Conservation (phyloP, 2,888 invertebrate genomes). For the Hylaea fasciaria region DNA sequence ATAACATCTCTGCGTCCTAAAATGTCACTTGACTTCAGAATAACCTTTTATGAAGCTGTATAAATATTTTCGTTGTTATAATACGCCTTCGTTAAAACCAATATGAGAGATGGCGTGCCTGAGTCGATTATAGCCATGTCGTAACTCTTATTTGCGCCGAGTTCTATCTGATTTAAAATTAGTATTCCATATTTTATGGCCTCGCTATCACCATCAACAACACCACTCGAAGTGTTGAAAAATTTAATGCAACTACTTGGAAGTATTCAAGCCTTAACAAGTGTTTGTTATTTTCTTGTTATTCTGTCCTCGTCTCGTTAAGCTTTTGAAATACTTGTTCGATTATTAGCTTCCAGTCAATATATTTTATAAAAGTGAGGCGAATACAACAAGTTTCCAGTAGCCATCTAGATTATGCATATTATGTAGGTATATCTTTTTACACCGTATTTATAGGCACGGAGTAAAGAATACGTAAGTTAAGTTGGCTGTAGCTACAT, state of each 20-base stretch:
- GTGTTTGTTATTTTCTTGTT: slow-evolving; percentile 38
- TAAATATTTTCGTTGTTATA: slow-evolving; percentile 44
- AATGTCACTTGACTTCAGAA: slow-evolving; percentile 23
- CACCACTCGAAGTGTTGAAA: slow-evolving; percentile 47
- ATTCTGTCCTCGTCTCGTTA: slow-evolving; percentile 31
- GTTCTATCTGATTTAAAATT: slow-evolving; percentile 58
- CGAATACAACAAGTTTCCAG: too few species aligned
- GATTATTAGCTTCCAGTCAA: slow-evolving; percentile 3
- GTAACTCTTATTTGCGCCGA: slow-evolving; percentile 56
- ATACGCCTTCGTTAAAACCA: slow-evolving; percentile 48
- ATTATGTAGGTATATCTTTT: too few species aligned
- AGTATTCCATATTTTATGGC: slow-evolving; percentile 54
- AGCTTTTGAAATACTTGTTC: slow-evolving; percentile 10
- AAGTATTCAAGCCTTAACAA: slow-evolving; percentile 39
- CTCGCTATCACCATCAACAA: slow-evolving; percentile 46
- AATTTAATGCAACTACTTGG: slow-evolving; percentile 41
- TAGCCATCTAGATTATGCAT: too few species aligned
- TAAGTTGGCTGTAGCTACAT: too few species aligned
- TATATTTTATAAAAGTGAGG: not conserved
- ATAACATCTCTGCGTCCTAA: slow-evolving; percentile 4
- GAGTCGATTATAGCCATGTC: slow-evolving; percentile 55
- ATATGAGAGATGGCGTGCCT: slow-evolving; percentile 57
- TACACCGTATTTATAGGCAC: too few species aligned
- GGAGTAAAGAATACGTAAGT: too few species aligned
- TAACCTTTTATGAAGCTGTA: slow-evolving; percentile 9